Conservation (phyloP, 2,797 vertebrate species). For the Chelon labrosus region DNA sequence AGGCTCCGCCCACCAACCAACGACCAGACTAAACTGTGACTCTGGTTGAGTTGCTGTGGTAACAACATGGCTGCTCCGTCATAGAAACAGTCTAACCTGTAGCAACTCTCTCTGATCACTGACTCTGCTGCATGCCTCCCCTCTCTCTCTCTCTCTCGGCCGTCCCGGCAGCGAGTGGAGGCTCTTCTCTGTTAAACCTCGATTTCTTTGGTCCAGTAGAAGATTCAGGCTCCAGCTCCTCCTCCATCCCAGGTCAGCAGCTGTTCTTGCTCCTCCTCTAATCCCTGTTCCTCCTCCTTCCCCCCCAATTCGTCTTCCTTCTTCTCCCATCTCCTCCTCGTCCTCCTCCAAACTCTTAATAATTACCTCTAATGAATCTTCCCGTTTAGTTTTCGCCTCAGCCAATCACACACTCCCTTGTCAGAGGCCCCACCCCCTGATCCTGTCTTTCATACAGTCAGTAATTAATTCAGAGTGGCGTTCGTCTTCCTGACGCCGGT, state of each 20-base stretch:
- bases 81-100: constrained; percentile 18
- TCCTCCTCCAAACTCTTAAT: neutral
- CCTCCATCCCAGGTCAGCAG: constrained; percentile 96
- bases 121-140: constrained; percentile 66
- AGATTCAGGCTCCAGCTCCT: constrained; percentile 93
- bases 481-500: too few relatives aligned
- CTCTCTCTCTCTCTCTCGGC: constrained; percentile 79
- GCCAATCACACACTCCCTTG: too few relatives aligned
- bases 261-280: neutral
- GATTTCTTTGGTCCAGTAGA: constrained; percentile 99
- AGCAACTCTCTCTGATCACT: constrained; percentile 30
- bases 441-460: too few relatives aligned
- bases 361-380: too few relatives aligned
- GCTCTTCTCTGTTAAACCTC: constrained; percentile 99
- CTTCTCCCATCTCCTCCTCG: neutral
- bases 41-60: too few relatives aligned
- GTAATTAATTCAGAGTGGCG: too few relatives aligned
- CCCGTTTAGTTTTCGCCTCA: too few relatives aligned
- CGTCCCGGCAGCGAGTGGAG: constrained; percentile 94
- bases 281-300: neutral
- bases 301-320: too few relatives aligned
- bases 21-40: too few relatives aligned
- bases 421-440: too few relatives aligned
- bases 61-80: neutral
- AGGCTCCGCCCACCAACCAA: too few relatives aligned